A percentile compares a stretch with the other conserved stretches of the same genome.
These are phyloP conservation scores for Thripadectes ignobilis DNA, from an alignment of 2,797 vertebrate genomes.

Conservation along the genomic window DNA sequence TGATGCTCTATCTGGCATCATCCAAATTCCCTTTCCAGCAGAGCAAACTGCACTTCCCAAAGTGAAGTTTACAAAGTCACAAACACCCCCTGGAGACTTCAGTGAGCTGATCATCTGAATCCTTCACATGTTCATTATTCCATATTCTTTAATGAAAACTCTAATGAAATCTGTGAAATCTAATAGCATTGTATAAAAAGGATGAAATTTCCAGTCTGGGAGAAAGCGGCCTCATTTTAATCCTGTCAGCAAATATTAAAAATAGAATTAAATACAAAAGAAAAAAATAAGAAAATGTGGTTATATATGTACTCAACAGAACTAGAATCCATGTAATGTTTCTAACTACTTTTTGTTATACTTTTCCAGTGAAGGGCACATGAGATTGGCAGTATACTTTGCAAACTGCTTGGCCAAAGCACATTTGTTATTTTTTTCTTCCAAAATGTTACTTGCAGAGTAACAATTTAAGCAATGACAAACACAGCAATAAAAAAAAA, in stretches of 20 bases:
- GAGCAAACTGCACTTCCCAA: not conserved
- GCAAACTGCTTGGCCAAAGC: not conserved
- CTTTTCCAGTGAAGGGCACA: not conserved
- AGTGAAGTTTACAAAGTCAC: not conserved
- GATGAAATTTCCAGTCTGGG: not conserved
- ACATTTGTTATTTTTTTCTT: not conserved
- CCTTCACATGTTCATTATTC: not conserved
- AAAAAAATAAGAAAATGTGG: not conserved
- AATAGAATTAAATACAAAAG: not conserved
- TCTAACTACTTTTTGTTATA: not conserved
- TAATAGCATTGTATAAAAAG: not conserved
- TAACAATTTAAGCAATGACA: not conserved
- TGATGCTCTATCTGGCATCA: not conserved
- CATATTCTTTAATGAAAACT: slow-evolving; percentile 1
- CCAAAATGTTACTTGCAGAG: not conserved
- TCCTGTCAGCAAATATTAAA: not conserved
- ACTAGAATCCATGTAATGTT: not conserved
- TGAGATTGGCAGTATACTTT: not conserved
- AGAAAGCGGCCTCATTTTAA: not conserved
- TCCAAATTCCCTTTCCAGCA: not conserved
- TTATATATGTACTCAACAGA: not conserved
- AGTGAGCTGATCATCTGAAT: not conserved
- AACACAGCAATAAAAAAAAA: not conserved
- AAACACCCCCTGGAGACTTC: not conserved
- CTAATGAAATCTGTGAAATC: slow-evolving; percentile 6